phyloP scores from a whole-genome alignment of 2,888 invertebrate species.

The Sinhomidia bicolor region DNA sequence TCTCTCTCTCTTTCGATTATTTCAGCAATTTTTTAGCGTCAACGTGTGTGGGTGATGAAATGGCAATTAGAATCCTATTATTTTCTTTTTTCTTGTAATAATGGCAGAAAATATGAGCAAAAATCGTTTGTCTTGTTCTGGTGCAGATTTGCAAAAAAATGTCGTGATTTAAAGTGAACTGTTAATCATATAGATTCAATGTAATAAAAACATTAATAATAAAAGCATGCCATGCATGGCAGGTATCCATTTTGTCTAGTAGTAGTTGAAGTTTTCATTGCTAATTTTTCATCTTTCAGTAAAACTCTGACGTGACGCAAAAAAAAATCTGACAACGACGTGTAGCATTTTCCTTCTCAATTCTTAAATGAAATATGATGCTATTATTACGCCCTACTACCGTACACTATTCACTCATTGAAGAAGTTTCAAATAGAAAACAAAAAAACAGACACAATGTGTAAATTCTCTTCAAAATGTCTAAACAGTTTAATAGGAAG shows the following conservation, averaged over 20 bases:
- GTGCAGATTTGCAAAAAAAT: slow-evolving; percentile 36
- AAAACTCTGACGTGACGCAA: background rate
- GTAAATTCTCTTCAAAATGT: no score
- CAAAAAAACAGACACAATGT: no score
- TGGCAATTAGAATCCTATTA: slow-evolving; percentile 70
- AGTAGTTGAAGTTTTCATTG: background rate
- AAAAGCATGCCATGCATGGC: background rate
- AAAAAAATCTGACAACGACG: background rate
- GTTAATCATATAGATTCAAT: slow-evolving; percentile 39
- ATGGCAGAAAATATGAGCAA: slow-evolving; percentile 32
- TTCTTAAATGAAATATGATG: background rate
- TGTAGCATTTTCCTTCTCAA: background rate
- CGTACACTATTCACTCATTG: background rate
- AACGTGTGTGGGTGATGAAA: slow-evolving; percentile 76
- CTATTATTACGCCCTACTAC: background rate
- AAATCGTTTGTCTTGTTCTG: slow-evolving; percentile 57
- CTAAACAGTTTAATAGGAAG: no score
- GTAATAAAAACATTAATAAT: slow-evolving; percentile 22
- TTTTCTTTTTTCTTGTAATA: slow-evolving; percentile 45
- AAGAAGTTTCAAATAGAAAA: no score
- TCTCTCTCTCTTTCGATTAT: slow-evolving; percentile 39
- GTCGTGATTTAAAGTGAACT: slow-evolving; percentile 53
- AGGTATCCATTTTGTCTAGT: background rate
- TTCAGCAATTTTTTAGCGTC: slow-evolving; percentile 58
- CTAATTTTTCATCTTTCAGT: background rate